A percentile compares a stretch with the other conserved stretches of the same genome.
phyloP scores from a whole-genome alignment of 2,888 invertebrate genomes.

The Tenthredo amoena region DNA sequence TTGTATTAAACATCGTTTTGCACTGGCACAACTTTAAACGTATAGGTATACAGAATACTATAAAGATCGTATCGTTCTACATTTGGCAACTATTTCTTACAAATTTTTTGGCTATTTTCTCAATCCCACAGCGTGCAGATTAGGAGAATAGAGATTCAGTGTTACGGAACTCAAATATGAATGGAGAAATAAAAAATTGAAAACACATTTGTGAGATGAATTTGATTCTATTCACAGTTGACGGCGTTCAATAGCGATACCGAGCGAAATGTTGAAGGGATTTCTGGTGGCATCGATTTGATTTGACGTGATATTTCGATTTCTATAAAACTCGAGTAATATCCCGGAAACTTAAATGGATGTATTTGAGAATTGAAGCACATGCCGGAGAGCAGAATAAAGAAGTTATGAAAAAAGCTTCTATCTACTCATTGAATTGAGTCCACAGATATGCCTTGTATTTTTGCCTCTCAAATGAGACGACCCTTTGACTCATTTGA shows the following conservation, averaged over 20 bases:
- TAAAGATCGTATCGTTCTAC: background rate
- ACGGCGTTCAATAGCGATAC: background rate
- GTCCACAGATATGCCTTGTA: background rate
- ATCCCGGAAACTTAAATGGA: background rate
- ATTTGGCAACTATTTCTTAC: background rate
- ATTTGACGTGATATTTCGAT: conserved; percentile 8
- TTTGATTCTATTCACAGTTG: conserved; percentile 13
- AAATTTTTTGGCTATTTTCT: background rate
- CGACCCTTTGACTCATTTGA: conserved; percentile 21
- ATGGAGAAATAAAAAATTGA: background rate
- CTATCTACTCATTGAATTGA: conserved; percentile 2
- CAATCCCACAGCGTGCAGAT: background rate
- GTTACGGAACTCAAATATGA: background rate
- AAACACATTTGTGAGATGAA: background rate
- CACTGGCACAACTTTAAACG: background rate
- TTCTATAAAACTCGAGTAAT: background rate
- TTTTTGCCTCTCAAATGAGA: background rate
- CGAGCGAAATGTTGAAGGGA: background rate
- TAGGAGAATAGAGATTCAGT: background rate
- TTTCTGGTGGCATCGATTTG: conserved; percentile 16
- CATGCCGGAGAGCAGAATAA: background rate
- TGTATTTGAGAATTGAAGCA: conserved; percentile 3
- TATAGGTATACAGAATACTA: background rate
- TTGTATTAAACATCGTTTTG: conserved; percentile 30
- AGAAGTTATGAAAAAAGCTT: conserved; percentile 15